Evolutionary conservation across 2,888 invertebrate species (phyloP).

Genomic region (Idaea aversata): DNA sequence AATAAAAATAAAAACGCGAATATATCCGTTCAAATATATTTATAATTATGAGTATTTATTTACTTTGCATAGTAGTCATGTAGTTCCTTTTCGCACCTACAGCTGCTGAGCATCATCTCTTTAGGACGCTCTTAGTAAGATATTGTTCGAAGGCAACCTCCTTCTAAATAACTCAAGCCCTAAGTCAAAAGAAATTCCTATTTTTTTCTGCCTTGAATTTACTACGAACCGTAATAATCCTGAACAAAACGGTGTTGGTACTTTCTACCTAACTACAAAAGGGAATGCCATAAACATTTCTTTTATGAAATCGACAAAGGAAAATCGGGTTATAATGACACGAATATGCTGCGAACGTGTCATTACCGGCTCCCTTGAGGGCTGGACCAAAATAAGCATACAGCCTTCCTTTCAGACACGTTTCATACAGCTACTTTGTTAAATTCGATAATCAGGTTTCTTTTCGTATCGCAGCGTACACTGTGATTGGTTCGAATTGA

Average conservation of each 20-base stretch:
- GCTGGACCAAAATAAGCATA: not conserved
- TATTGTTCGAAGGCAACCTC: not conserved
- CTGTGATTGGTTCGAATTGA: not conserved
- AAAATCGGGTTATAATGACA: slow-evolving; percentile 38
- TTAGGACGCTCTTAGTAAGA: not conserved
- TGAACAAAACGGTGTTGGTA: slow-evolving; percentile 32
- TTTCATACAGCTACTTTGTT: not conserved
- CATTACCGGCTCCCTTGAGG: not conserved
- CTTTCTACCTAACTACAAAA: slow-evolving; percentile 27
- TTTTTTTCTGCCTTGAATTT: not conserved
- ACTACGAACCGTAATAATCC: slow-evolving; percentile 30
- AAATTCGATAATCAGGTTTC: not conserved
- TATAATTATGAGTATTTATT: too few relatives aligned
- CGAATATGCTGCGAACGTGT: slow-evolving; percentile 27
- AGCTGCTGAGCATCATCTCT: not conserved
- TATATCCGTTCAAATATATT: too few relatives aligned
- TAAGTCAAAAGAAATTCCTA: not conserved
- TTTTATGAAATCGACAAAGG: slow-evolving; percentile 40
- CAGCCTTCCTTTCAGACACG: slow-evolving; percentile 4
- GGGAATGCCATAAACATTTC: slow-evolving; percentile 27
- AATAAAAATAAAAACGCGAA: too few relatives aligned
- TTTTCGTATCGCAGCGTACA: not conserved
- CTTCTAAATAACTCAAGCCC: not conserved
- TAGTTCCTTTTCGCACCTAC: too few relatives aligned
- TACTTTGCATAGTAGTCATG: too few relatives aligned